Percentiles rank a stretch among this genome's conserved stretches.
Evolutionary conservation across 2,888 invertebrate genomes (phyloP).

Genomic region (Rhimphoctona megacephalus): DNA sequence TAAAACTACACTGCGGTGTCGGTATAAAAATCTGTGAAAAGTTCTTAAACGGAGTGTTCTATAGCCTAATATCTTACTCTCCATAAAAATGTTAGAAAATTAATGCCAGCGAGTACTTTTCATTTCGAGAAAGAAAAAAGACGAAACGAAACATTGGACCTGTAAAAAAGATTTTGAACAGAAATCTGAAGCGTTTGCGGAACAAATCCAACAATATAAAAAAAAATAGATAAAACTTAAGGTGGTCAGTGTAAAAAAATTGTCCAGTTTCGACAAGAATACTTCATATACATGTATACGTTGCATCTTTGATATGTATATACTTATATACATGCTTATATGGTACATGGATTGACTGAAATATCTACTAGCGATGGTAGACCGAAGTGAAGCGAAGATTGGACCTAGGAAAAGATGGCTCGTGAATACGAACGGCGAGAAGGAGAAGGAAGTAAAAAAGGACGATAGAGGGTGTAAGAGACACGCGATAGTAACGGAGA

Average conservation of each 20-base stretch:
- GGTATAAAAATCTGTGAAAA: too few species aligned
- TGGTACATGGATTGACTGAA: constrained; percentile 20
- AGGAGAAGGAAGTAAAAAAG: constrained; percentile 40
- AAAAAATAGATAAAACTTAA: not conserved
- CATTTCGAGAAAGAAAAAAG: not conserved
- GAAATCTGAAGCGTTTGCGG: not conserved
- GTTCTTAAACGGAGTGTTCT: too few species aligned
- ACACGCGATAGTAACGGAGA: constrained; percentile 32
- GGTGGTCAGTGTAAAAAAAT: not conserved
- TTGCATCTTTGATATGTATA: constrained; percentile 8
- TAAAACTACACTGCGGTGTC: too few species aligned
- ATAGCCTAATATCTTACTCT: not conserved
- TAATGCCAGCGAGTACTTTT: not conserved
- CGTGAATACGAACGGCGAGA: constrained; percentile 52
- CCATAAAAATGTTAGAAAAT: not conserved
- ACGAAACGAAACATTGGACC: not conserved
- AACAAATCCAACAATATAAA: not conserved
- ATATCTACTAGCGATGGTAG: constrained; percentile 47
- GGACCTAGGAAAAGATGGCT: constrained; percentile 49
- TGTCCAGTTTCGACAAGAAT: not conserved
- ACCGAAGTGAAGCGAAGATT: constrained; percentile 59
- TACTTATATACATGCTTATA: constrained; percentile 9
- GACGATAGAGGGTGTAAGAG: constrained; percentile 24
- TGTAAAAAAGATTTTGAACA: not conserved
- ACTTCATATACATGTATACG: not conserved